phyloP scores from a whole-genome alignment of 2,113 vertebrate species.

The Alexandromys fortis region DNA sequence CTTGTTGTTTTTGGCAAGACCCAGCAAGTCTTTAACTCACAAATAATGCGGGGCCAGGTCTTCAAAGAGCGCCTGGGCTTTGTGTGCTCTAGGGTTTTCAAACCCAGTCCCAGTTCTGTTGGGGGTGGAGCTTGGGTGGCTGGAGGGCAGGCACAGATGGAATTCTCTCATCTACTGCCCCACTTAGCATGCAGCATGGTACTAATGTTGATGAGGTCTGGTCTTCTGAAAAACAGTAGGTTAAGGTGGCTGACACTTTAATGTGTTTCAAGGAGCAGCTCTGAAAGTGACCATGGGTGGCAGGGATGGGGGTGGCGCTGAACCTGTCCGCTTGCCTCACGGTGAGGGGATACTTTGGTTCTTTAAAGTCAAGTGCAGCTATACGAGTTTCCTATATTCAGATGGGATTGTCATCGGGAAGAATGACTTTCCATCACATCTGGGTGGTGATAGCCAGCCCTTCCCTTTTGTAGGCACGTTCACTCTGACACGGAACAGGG shows the following conservation, averaged over 20 bases:
- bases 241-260: background rate
- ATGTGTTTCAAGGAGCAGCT: background rate
- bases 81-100: conserved; percentile 67
- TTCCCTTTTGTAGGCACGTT: background rate
- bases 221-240: conserved; percentile 47
- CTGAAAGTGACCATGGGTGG: background rate
- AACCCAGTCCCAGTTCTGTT: conserved; percentile 45
- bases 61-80: conserved; percentile 74
- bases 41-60: conserved; percentile 55
- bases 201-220: conserved; percentile 45
- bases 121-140: conserved; percentile 30
- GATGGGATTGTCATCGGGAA: background rate
- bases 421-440: background rate
- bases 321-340: background rate
- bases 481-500: background rate
- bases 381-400: background rate
- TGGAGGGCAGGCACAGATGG: conserved; percentile 55
- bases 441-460: background rate
- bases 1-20: conserved; percentile 78
- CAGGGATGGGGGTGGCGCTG: too few species aligned
- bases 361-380: background rate
- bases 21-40: conserved; percentile 57
- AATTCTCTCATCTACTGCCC: conserved; percentile 55
- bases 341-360: background rate
- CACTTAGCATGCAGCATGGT: conserved; percentile 50